Conservation (phyloP, 2,113 vertebrate species). For the Gobiocypris rarus region DNA sequence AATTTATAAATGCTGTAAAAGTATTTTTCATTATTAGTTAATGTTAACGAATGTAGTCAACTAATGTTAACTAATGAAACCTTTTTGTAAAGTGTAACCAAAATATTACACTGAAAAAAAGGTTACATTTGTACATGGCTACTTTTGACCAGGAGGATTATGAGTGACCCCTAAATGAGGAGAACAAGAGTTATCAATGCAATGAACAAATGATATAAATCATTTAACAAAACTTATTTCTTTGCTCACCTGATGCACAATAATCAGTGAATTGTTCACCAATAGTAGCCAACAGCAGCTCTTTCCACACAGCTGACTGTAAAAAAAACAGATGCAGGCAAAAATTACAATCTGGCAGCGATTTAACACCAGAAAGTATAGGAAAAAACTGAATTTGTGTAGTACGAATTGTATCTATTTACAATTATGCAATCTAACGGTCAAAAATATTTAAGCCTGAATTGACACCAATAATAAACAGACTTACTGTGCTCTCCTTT, state of each 20-base stretch:
- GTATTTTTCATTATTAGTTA: too few species aligned
- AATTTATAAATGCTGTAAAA: too few species aligned
- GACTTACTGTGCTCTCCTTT: slow-evolving; percentile 90
- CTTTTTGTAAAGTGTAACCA: too few species aligned
- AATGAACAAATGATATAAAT: not conserved
- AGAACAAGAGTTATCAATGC: not conserved
- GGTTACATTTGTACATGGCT: too few species aligned
- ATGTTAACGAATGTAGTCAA: too few species aligned
- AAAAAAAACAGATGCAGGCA: not conserved
- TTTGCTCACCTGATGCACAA: slow-evolving; percentile 84
- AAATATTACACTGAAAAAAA: too few species aligned
- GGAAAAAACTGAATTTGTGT: not conserved
- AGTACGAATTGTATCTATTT: not conserved
- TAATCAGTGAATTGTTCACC: slow-evolving; percentile 94
- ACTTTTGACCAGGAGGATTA: too few species aligned
- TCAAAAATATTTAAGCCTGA: not conserved
- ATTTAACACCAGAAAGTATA: not conserved
- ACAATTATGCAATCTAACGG: not conserved
- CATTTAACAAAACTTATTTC: not conserved
- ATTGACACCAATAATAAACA: not conserved
- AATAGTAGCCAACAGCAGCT: slow-evolving; percentile 91
- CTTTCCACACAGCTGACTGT: slow-evolving; percentile 93
- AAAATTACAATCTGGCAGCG: not conserved
- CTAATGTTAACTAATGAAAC: too few species aligned
- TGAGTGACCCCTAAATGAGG: too few species aligned